These are phyloP conservation scores for Slavum lentiscoides DNA, from an alignment of 2,888 invertebrate species.

Conservation along the genomic window DNA sequence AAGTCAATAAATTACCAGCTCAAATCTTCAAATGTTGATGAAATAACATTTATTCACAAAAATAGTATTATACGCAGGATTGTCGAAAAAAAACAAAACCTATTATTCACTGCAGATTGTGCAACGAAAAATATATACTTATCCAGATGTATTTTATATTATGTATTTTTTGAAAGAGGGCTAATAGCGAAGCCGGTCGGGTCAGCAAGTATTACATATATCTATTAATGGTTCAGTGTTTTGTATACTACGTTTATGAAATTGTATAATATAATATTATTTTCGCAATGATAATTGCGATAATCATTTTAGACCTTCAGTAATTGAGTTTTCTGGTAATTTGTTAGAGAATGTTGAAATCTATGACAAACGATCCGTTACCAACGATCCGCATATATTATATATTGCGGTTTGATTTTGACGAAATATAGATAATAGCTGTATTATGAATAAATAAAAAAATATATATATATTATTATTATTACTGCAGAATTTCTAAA, in stretches of 20 bases:
- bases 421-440: constrained; percentile 42
- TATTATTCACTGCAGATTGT: no score
- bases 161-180: no score
- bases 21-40: no score
- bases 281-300: constrained; percentile 32
- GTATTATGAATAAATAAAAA: constrained; percentile 35
- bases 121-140: no score
- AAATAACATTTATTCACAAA: no score
- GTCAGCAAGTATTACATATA: no score
- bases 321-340: constrained; percentile 42
- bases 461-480: constrained; percentile 11
- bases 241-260: not conserved
- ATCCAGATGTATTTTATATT: no score
- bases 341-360: constrained; percentile 41
- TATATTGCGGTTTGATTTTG: constrained; percentile 9
- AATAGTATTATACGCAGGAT: no score
- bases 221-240: not conserved
- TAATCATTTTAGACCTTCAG: constrained; percentile 21
- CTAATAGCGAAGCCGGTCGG: no score
- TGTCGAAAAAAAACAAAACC: no score
- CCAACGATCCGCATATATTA: not conserved
- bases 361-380: constrained; percentile 46
- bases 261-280: not conserved
- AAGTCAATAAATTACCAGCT: no score
- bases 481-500: constrained; percentile 23